Base-by-base conservation (phyloP, 2,888 invertebrate genomes). In the Galerucella pusilla region DNA sequence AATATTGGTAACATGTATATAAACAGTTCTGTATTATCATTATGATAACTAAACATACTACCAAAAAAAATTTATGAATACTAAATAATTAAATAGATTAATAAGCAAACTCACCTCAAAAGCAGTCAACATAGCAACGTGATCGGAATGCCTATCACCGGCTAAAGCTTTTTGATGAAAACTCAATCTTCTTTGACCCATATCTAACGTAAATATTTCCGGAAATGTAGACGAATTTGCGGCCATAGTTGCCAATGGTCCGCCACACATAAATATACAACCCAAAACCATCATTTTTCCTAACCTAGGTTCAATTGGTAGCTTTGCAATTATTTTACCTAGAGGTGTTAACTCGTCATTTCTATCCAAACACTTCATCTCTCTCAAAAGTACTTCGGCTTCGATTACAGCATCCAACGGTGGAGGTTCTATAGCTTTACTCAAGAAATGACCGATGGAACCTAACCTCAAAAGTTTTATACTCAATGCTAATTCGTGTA, bases 341-440 rank as follows among this genome's bases (percentile, higher is more conserved):
- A 99, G 90, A 0, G 98, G 96, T 0, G 99, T 99, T 75, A 99
- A 88, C 79, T 97, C 96, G 86, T 98, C 96, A 77, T 92, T 91
- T 0, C 87, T 86, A 87, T 98, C 97, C 81, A 99, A 89, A 80
- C 98, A 99, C 84, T 96, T 95, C 92, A 98, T 94, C 84, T 98
- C 98, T 84, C 92, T 85, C 80, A 93, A 85, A 57, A 88, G 81
- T 7, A 87, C 87, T 89, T 98, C 98, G 0, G 99, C 98, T 86
- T 99, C 99, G 81, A 99, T 98, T 14, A 99, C 98, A 45, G 98
- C 97, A 88, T 99, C 99, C 78, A 98, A 91, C 16, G 98, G 98
- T 57, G 99, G 99, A 0, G 98, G 97, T 86, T 99, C 97, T 28
- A 98, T 94, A 0, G 96, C 96, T 88, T 98, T 98, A 28, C 97